Evolutionary conservation across 2,797 vertebrate species (phyloP).

Genomic region (Melanotaenia pygmaea): DNA sequence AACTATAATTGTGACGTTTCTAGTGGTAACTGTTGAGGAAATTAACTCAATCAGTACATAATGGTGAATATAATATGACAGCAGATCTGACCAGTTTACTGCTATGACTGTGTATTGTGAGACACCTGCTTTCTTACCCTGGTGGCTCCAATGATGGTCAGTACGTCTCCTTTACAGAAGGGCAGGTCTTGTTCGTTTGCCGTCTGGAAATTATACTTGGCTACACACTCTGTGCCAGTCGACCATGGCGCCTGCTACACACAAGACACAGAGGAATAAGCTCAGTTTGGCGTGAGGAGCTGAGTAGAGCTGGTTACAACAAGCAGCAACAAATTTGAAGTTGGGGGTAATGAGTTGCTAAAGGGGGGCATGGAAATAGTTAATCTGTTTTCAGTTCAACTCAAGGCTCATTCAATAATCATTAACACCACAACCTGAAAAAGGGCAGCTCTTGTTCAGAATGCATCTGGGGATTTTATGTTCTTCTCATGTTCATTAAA

Average conservation of each 20-base stretch:
- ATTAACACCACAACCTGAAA: slow-evolving; percentile 2
- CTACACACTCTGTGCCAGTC: slow-evolving; percentile 95
- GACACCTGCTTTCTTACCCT: slow-evolving; percentile 83
- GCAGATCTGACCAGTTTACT: not conserved
- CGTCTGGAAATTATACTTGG: slow-evolving; percentile 97
- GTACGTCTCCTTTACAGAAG: slow-evolving; percentile 96
- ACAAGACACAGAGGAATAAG: slow-evolving; percentile 15
- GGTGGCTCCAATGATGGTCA: slow-evolving; percentile 95
- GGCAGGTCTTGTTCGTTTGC: slow-evolving; percentile 95
- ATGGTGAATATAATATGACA: not conserved
- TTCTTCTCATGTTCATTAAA: not conserved
- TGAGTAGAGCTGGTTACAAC: not conserved
- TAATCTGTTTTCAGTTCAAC: not conserved
- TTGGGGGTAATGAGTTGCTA: not conserved
- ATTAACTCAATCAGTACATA: not conserved
- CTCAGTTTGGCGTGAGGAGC: not conserved
- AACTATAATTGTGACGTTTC: too few relatives aligned
- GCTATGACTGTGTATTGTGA: not conserved
- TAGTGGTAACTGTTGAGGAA: not conserved
- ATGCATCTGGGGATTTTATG: slow-evolving; percentile 3
- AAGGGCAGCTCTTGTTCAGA: not conserved
- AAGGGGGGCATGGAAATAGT: not conserved
- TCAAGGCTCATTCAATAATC: not conserved
- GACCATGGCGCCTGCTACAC: slow-evolving; percentile 86
- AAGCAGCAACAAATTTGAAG: slow-evolving; percentile 1